Evolutionary conservation across 2,797 vertebrate genomes (phyloP), one percentile per base, ranked within the genome.

Genomic region (Champsocephalus gunnari): DNA sequence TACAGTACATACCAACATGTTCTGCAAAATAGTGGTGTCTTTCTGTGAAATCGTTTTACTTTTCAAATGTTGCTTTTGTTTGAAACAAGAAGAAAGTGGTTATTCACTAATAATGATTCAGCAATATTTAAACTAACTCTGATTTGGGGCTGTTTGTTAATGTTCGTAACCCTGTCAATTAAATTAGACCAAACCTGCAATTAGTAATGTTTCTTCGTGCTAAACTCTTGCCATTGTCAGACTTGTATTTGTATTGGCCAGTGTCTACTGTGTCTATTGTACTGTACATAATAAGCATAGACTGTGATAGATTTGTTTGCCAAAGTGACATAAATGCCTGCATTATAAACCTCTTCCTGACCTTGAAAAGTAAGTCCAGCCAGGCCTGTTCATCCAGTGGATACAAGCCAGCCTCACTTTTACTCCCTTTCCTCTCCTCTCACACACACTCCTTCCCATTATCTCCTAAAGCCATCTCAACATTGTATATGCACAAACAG

Each of bases 301-400:
- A 63, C 45, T 53, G 9, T 57, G 53, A 75, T 17, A 58, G 16
- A 80, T 56, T n/a, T 7, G 17, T 66, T 87, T 75, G 77, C 79
- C 80, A 86, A 85, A 73, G 79, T 87, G 83, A 83, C 59, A 56
- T 66, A 51, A 85, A 71, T 77, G 57, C 69, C 65, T 78, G 70
- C 54, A 62, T 84, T 71, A 34, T 73, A 55, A 66, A 61, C 21
- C 74, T 84, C 78, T 68, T 69, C 34, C 55, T 79, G 80, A 86
- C 83, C 85, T 90, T 75, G 34, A 71, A 80, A 86, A 92, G 93
- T 86, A 92, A 85, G 87, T 82, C 69, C 56, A 72, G 76, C 77
- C 77, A 83, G 75, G 43, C 64, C 75, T 81, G 82, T 87, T 79
- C 72, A 72, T 87, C 75, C 72, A 68, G 66, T 77, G 58, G 74